Conservation (phyloP, 2,113 vertebrate species). For the Arvicanthis niloticus region DNA sequence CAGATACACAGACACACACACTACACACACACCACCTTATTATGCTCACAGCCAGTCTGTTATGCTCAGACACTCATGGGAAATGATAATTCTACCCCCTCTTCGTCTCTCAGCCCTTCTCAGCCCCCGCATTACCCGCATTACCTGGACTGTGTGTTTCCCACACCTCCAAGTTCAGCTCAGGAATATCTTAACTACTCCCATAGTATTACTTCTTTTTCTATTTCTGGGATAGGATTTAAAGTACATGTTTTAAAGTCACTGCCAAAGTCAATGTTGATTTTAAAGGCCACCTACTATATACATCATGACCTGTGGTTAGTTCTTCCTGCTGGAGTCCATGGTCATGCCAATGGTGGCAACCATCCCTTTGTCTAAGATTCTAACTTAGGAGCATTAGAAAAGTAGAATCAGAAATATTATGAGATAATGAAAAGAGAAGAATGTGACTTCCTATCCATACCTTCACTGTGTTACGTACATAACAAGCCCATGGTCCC, state of each 20-base stretch:
- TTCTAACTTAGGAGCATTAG: constrained; percentile 28
- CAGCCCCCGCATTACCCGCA: neutral
- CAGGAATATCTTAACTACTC: neutral
- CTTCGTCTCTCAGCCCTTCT: neutral
- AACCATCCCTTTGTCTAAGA: constrained; percentile 42
- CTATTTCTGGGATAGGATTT: neutral
- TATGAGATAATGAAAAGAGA: neutral
- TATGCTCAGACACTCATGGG: neutral
- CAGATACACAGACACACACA: neutral
- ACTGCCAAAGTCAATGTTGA: neutral
- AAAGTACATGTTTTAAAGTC: constrained; percentile 16
- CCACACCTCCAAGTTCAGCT: neutral
- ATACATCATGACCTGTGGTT: neutral
- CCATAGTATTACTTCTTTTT: neutral
- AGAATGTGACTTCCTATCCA: neutral
- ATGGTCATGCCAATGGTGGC: neutral
- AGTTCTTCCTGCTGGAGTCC: neutral
- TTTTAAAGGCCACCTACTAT: constrained; percentile 21
- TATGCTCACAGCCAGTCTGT: neutral
- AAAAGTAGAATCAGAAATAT: constrained; percentile 22
- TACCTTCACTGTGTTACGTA: neutral
- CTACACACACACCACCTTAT: neutral
- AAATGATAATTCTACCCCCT: neutral
- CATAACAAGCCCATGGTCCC: neutral
- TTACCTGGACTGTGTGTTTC: neutral